phyloP scores from a whole-genome alignment of 2,797 vertebrate species.

The Bovichtus diacanthus region DNA sequence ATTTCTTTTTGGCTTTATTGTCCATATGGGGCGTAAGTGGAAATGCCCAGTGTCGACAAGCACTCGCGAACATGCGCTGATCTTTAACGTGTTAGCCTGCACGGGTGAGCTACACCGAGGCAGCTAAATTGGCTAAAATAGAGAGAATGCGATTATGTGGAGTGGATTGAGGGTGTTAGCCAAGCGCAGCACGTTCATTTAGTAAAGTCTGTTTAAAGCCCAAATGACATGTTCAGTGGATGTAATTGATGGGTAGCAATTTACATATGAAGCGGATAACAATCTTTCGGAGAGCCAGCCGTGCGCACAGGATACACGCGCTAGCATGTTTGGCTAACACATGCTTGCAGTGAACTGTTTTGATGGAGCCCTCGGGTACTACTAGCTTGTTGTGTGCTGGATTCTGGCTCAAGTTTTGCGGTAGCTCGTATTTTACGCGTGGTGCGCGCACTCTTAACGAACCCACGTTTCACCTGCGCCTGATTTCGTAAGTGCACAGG shows the following conservation, averaged over 20 bases:
- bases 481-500: not conserved
- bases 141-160: slow-evolving; percentile 8
- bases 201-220: not conserved
- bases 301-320: slow-evolving; percentile 14
- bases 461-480: not conserved
- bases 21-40: rapidly evolving
- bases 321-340: slow-evolving; percentile 58
- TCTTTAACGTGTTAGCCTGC: not conserved
- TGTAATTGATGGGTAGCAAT: rapidly evolving
- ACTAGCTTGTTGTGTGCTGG: slow-evolving; percentile 63
- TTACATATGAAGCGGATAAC: no score
- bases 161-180: slow-evolving; percentile 25
- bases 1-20: not conserved
- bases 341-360: slow-evolving; percentile 61
- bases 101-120: not conserved
- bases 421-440: slow-evolving; percentile 31
- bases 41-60: not conserved
- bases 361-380: slow-evolving; percentile 45
- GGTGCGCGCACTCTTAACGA: slow-evolving; percentile 7
- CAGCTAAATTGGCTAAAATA: slow-evolving; percentile 42
- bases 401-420: slow-evolving; percentile 58
- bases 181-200: not conserved
- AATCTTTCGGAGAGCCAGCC: not conserved
- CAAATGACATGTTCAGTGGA: not conserved
- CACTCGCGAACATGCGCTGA: not conserved